Percentiles rank a stretch among this genome's conserved stretches.
These are phyloP conservation scores for Eristalis intricaria DNA, from an alignment of 2,888 invertebrate species.

Conservation along the genomic window DNA sequence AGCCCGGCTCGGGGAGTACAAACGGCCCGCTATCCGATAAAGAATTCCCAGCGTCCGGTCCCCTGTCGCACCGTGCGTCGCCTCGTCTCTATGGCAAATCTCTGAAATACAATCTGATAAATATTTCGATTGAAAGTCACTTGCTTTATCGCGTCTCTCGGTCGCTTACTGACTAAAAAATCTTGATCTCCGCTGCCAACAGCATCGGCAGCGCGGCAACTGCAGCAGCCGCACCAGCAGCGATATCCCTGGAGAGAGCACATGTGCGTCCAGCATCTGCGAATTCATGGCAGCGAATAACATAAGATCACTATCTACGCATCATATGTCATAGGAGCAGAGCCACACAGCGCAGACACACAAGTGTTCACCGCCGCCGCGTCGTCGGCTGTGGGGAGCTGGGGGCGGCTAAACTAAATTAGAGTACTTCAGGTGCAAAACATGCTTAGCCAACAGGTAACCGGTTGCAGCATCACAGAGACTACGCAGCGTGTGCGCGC, in stretches of 20 bases:
- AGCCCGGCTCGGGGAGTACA: slow-evolving; percentile 38
- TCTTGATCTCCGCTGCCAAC: slow-evolving; percentile 49
- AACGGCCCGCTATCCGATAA: slow-evolving; percentile 55
- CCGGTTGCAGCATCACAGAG: slow-evolving; percentile 50
- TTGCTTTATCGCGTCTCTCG: slow-evolving; percentile 56
- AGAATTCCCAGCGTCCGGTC: slow-evolving; percentile 14
- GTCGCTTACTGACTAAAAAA: slow-evolving; percentile 17
- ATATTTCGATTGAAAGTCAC: slow-evolving; percentile 64
- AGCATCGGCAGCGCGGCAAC: slow-evolving; percentile 10
- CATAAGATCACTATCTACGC: slow-evolving; percentile 60
- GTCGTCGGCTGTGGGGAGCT: neutral
- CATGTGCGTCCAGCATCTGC: slow-evolving; percentile 28
- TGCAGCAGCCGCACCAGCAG: slow-evolving; percentile 15
- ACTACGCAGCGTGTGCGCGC: slow-evolving; percentile 41
- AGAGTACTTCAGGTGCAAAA: slow-evolving; percentile 71
- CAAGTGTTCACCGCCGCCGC: slow-evolving; percentile 1
- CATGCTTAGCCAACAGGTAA: slow-evolving; percentile 60
- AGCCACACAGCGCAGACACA: slow-evolving; percentile 40
- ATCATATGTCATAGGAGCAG: slow-evolving; percentile 61
- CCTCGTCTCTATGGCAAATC: slow-evolving; percentile 18
- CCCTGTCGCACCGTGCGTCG: neutral
- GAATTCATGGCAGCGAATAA: slow-evolving; percentile 48
- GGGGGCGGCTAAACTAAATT: slow-evolving; percentile 57
- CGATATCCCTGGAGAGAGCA: slow-evolving; percentile 58
- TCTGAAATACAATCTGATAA: slow-evolving; percentile 64